Evolutionary conservation across 2,797 vertebrate species (phyloP), one percentile per base, ranked within the genome.

Genomic region (Diceros bicornis): DNA sequence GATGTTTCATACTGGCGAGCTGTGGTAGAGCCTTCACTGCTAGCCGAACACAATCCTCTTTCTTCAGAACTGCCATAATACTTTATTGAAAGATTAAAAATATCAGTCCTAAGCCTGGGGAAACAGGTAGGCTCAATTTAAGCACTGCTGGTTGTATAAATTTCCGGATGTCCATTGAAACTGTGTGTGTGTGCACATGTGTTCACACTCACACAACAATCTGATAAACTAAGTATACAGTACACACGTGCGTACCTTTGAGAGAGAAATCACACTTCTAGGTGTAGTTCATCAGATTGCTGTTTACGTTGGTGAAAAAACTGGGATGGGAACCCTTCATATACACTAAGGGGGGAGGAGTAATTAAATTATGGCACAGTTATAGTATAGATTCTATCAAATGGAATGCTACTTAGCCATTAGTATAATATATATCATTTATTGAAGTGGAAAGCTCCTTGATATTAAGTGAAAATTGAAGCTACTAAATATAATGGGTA

Each of bases 381-480:
- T 44, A 44, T 2, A 34, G 34, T 41, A 27, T 18, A 34, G 34
- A 44, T 13, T 85, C 88, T 77, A 55, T 87, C 62, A 81, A 75
- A 57, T 66, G 23, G 47, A 75, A 47, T 79, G 32, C 21, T 72
- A 10, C 4, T 62, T 87, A 79, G 5, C 3, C 82, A 57, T 50
- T 62, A 91, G 78, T 50, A 62, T 17, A 84, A 61, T 52, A 2
- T 27, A 2, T 44, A 17, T 71, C 23, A 85, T 64, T 89, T 83
- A 59, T 62, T 69, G 11, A 89, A 69, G 55, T 89, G 18, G 44
- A 69, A 86, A 50, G 18, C 21, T 72, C 11, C 13, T 27, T 77
- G 47, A 47, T 78, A 90, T 1, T 77, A 91, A 75, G 50, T 94
- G 77, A 85, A 94, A 69, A 47, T 41, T 61, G 68, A 91, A 52